Evolutionary conservation across 1,140 invertebrate genomes (phyloP), one percentile per base, ranked within the genome.

Genomic region (Leptestheria dahalacensis): DNA sequence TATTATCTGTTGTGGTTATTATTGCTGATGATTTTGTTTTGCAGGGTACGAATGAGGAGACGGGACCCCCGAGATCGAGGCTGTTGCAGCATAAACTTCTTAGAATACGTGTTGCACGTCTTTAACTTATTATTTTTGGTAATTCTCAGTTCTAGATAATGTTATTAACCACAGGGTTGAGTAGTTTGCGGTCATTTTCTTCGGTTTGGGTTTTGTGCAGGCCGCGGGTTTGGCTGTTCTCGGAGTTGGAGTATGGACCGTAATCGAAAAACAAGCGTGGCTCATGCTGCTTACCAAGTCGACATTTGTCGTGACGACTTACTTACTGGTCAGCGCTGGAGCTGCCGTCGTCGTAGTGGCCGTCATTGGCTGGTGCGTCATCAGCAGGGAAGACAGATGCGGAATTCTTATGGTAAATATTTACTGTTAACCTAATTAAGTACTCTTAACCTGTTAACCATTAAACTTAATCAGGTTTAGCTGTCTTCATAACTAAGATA

Each of bases 91-190:
- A 78, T 85, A 50, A 82, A 83, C 69, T 85, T 86, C 66, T 71
- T 87, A 12, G 84, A 85, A 74, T 84, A 84, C 66, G 81, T 86
- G 62, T 76, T 87, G 29, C 82, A 85, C 71, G 82, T 86, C 66
- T 87, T 85, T 75, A 87, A 86, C 67, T 78, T 85, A 48, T 79
- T 87, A 49, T 82, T 86, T 66, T 75, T 86, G 74, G 84, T 88
- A 73, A 83, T n/a, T n/a, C n/a, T n/a, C n/a, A n/a, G n/a, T n/a
- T n/a, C n/a, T n/a, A n/a, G n/a, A n/a, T n/a, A n/a, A n/a, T n/a
- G 82, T 79, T 65, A 64, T n/a, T 28, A 63, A 51, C 54, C n/a
- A 9, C 15, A 41, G 6, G 33, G 15, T 15, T 41, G 6, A 41
- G 6, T 41, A 52, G 15, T 11, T 41, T 41, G 33, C 6, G 6